Base-by-base conservation (phyloP, 23 tunicate species). In the Styela clava region DNA sequence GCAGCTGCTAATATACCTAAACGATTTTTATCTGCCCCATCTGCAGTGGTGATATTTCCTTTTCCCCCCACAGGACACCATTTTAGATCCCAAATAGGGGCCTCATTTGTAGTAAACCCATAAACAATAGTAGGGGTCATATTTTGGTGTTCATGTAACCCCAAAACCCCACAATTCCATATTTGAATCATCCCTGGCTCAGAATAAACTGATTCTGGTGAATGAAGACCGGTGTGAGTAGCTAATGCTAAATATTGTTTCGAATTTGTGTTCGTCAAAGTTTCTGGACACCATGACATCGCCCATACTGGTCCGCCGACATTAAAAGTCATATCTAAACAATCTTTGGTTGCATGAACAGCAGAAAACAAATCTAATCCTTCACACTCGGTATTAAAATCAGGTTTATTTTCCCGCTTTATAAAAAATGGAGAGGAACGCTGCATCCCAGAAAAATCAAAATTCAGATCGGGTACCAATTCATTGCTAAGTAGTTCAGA, bases 241-340 rank as follows among this genome's bases (percentile, higher is more conserved):
- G 69, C 20, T 52, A 83, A 20, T 2, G 91, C 91, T 2, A 91
- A 69, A 37, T 34, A 82, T 72, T 91, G 97, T 12, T 83, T 83
- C 16, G 36, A 36, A 34, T 24, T 19, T 5, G 34, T n/a, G 2
- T 0, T 64, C 1, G 20, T 52, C 33, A 9, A 19, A 20, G 63
- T 23, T 26, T 44, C 74, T 2, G 97, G 97, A 78, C 91, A 91
- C 97, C 97, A 91, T 22, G 88, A 82, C 83, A 85, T 62, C 31
- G 79, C 61, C 91, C 88, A 86, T 9, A 91, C 97, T 3, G 97
- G 91, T 5, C 88, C 97, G 16, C 91, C 97, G 33, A 61, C 86
- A 83, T 27, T 86, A 63, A 87, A 83, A 24, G 86, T 86, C 1
- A 76, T 16, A 33, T 76, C 65, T 21, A 37, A 23, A 44, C 52